These are phyloP conservation scores for Acromyrmex heyeri DNA, from an alignment of 1,140 invertebrate genomes.

Conservation along the genomic window DNA sequence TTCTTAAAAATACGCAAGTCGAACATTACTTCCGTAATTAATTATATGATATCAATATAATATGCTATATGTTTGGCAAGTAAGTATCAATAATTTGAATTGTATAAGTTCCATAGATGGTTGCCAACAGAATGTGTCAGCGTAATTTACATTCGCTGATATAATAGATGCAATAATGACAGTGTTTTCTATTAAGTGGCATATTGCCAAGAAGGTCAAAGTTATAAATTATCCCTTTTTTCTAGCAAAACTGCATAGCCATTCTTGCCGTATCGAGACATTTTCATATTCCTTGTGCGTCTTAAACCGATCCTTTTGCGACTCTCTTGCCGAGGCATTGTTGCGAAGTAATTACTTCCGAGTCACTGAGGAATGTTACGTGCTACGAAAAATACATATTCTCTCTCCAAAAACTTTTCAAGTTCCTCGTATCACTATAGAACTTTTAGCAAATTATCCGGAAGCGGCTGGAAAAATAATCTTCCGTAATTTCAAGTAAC, in stretches of 20 bases:
- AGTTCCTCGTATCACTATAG: not conserved
- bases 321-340: not conserved
- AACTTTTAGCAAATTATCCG: not conserved
- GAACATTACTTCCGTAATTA: not conserved
- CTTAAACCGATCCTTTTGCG: slow-evolving; percentile 31
- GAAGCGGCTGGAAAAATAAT: not conserved
- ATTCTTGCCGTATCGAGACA: not conserved
- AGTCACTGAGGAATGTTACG: slow-evolving; percentile 19
- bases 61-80: slow-evolving; percentile 24
- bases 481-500: not conserved
- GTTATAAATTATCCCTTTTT: slow-evolving; percentile 55
- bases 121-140: slow-evolving; percentile 11
- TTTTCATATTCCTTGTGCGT: slow-evolving; percentile 18
- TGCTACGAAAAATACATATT: slow-evolving; percentile 3
- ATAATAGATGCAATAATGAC: slow-evolving; percentile 57
- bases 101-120: slow-evolving; percentile 19
- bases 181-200: slow-evolving; percentile 48
- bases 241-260: not conserved
- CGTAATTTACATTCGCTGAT: slow-evolving; percentile 41
- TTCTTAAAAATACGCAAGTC: not conserved
- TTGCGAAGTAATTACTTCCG: slow-evolving; percentile 46
- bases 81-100: slow-evolving; percentile 48
- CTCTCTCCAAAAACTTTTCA: not conserved
- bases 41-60: not conserved
- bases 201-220: slow-evolving; percentile 56